phyloP scores from a whole-genome alignment of 1,140 invertebrate genomes.

The Eumaeus atala region DNA sequence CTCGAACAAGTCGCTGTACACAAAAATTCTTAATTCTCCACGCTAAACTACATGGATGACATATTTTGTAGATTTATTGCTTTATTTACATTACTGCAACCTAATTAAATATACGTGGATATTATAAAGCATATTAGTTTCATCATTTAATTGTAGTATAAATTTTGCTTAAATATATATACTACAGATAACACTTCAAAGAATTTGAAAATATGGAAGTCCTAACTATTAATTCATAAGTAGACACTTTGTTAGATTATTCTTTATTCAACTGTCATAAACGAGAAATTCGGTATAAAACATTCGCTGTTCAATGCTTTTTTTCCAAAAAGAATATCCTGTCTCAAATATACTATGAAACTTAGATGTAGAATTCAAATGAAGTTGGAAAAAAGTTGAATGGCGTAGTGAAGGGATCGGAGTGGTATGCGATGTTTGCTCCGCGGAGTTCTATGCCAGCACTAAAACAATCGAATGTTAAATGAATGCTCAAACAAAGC shows the following conservation, averaged over 20 bases:
- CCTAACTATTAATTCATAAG: too few species aligned
- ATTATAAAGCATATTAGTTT: neutral
- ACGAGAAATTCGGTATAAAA: too few species aligned
- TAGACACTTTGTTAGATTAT: too few species aligned
- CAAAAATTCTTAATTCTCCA: conserved; percentile 30
- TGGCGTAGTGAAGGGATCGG: neutral
- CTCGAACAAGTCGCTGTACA: conserved; percentile 34
- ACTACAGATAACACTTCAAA: too few species aligned
- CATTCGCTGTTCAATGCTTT: too few species aligned
- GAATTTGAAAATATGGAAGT: too few species aligned
- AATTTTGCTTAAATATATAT: too few species aligned
- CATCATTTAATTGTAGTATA: too few species aligned
- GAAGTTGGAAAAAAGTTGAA: neutral
- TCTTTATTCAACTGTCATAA: too few species aligned
- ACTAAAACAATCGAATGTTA: conserved; percentile 73
- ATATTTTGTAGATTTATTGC: conserved; percentile 1
- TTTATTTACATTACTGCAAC: conserved; percentile 6
- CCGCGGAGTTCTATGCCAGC: conserved; percentile 47
- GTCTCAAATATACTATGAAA: too few species aligned
- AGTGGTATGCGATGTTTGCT: conserved; percentile 55
- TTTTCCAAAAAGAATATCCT: too few species aligned
- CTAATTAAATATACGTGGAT: neutral
- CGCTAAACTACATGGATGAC: conserved; percentile 13
- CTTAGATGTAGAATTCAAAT: neutral
- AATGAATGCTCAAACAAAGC: conserved; percentile 63